These are phyloP conservation scores for Hirundichthys speculiger DNA, from an alignment of 2,113 vertebrate species.

Conservation along the genomic window DNA sequence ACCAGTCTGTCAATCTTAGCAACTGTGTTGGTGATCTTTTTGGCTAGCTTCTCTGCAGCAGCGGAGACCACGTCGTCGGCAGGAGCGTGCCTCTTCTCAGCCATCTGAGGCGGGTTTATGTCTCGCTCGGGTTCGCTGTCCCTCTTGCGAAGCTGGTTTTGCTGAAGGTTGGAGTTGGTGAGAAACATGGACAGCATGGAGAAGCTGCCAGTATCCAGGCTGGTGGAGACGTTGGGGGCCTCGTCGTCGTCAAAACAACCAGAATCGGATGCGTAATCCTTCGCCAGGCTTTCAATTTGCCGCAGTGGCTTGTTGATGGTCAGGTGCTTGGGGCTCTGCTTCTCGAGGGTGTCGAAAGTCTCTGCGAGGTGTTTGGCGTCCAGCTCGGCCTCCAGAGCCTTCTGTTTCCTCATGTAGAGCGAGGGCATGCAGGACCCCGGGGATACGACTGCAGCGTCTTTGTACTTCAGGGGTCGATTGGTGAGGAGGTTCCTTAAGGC, in stretches of 20 bases:
- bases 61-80: conserved; percentile 83
- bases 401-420: conserved; percentile 95
- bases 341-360: conserved; percentile 92
- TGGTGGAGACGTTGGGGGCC: conserved; percentile 87
- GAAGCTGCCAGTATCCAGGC: conserved; percentile 84
- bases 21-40: conserved; percentile 91
- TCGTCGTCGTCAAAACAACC: conserved; percentile 97
- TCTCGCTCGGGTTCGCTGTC: conserved; percentile 86
- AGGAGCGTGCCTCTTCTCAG: conserved; percentile 73
- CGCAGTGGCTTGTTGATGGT: conserved; percentile 84
- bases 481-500: conserved; percentile 95
- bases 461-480: conserved; percentile 92
- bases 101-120: conserved; percentile 58
- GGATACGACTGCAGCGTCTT: conserved; percentile 87
- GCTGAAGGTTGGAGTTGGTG: conserved; percentile 89
- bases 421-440: conserved; percentile 94
- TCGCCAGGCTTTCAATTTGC: conserved; percentile 92
- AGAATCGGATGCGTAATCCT: conserved; percentile 95
- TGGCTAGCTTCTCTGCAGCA: conserved; percentile 88
- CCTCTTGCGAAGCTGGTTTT: conserved; percentile 86
- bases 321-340: conserved; percentile 86
- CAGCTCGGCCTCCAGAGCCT: conserved; percentile 93
- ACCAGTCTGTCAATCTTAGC: conserved; percentile 95
- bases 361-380: conserved; percentile 91
- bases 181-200: conserved; percentile 92